A percentile compares a stretch with the other conserved stretches of the same genome.
Conservation (phyloP, 2,113 vertebrate genomes). For the Galbula dea region DNA sequence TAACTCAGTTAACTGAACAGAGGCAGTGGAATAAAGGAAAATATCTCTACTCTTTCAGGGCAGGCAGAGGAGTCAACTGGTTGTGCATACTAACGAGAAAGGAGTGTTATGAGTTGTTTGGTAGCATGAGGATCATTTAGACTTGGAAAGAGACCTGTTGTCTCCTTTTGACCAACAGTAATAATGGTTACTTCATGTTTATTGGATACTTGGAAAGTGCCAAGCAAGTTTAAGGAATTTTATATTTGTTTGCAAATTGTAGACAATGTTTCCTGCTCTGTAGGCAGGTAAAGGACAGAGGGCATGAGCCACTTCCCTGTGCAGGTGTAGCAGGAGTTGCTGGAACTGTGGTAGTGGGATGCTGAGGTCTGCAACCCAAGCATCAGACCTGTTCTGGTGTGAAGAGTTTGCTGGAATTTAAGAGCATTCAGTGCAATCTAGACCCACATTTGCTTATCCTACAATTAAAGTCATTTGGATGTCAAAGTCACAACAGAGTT, state of each 20-base stretch:
- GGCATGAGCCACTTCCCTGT: accelerated
- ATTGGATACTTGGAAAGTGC: background rate
- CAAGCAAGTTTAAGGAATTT: background rate
- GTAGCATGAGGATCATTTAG: background rate
- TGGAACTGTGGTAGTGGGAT: background rate
- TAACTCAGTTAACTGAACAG: background rate
- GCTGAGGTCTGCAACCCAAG: background rate
- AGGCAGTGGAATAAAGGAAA: background rate
- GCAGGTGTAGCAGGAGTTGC: background rate
- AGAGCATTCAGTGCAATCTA: background rate
- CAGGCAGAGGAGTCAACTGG: background rate
- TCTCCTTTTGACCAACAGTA: background rate
- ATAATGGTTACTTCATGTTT: background rate
- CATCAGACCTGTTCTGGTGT: background rate
- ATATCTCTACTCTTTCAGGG: background rate
- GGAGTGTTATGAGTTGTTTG: background rate
- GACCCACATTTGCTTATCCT: background rate
- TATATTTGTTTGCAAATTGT: background rate
- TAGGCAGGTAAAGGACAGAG: background rate
- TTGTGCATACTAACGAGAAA: background rate
- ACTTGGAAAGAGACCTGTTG: background rate
- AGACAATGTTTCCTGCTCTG: background rate
- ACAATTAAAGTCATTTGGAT: background rate
- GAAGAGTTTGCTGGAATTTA: background rate
- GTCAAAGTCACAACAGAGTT: background rate